Percentiles rank a stretch among this genome's conserved stretches.
These are phyloP conservation scores for Acanthosepion esculentum DNA, from an alignment of 2,888 invertebrate genomes.

Conservation along the genomic window DNA sequence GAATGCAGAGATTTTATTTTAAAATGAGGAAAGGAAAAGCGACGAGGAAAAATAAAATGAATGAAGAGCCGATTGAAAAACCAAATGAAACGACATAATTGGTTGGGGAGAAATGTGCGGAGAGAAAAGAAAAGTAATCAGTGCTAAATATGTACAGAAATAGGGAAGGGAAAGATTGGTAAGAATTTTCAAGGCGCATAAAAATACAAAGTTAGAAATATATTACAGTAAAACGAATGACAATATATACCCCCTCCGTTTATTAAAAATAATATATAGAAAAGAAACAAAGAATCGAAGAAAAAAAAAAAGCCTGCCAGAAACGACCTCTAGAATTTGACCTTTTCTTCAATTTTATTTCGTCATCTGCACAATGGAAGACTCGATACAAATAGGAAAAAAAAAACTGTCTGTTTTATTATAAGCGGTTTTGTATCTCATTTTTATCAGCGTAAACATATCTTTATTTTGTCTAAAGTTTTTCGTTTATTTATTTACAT, in stretches of 20 bases:
- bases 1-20: too few species aligned
- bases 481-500: neutral
- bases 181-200: neutral
- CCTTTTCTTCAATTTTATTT: neutral
- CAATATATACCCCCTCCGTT: neutral
- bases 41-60: too few species aligned
- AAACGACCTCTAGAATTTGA: neutral
- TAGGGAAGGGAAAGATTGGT: neutral
- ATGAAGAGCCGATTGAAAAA: too few species aligned
- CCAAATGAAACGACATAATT: too few species aligned
- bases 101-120: too few species aligned
- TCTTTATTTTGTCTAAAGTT: neutral
- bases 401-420: too few species aligned
- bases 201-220: neutral
- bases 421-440: neutral
- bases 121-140: neutral
- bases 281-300: neutral
- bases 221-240: neutral
- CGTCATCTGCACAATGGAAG: neutral
- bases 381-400: neutral
- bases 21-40: too few species aligned
- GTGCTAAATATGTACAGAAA: neutral
- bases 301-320: neutral
- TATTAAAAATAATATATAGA: too few species aligned
- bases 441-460: neutral